Base-by-base conservation (phyloP, 2,113 vertebrate species). In the Myiozetetes cayanensis region DNA sequence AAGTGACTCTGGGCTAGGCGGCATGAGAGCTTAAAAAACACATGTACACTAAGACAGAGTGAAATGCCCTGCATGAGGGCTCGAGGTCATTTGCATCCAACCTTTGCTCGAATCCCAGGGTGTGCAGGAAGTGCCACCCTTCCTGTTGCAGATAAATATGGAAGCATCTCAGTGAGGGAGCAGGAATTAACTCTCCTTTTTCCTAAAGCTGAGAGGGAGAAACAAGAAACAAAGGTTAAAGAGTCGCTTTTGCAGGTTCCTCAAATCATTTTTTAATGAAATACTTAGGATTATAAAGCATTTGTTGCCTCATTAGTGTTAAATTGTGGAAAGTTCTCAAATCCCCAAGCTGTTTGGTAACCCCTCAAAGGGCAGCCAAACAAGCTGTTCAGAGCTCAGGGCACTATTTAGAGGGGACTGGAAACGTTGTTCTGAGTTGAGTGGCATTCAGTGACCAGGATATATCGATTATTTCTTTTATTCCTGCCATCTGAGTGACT, bases 121-220 rank as follows among this genome's bases (percentile, higher is more conserved):
- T 41, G 83, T 28, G 18, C 70, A 85, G 96, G 95, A 96, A 95
- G 87, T 94, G 86, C 93, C 86, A 94, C 95, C 95, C 96, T 97
- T 97, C 96, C 94, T 96, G 88, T 63, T 86, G 84, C 8, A 92
- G 85, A 95, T 93, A 95, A 94, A 95, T 92, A 85, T 70, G 91
- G 92, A 96, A 92, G 86, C 0, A 25, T 93, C 93, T 93, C 90
- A 43, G 41, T 14, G 71, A 94, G 72, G 70, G 74, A 86, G 75
- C 43, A 68, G 87, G 74, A 91, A 68, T 80, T 92, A 95, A 94
- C 94, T 95, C 85, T 91, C 75, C 78, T 91, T 75, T 80, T 81
- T 90, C 83, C 52, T 90, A 43, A 79, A 89, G 77, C 31, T 78
- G 44, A 85, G 35, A 39, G n/a, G 25, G 44, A 58, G 31, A n/a